These are phyloP conservation scores for Nyctereutes procyonoides DNA, from an alignment of 2,113 vertebrate species.

Conservation along the genomic window DNA sequence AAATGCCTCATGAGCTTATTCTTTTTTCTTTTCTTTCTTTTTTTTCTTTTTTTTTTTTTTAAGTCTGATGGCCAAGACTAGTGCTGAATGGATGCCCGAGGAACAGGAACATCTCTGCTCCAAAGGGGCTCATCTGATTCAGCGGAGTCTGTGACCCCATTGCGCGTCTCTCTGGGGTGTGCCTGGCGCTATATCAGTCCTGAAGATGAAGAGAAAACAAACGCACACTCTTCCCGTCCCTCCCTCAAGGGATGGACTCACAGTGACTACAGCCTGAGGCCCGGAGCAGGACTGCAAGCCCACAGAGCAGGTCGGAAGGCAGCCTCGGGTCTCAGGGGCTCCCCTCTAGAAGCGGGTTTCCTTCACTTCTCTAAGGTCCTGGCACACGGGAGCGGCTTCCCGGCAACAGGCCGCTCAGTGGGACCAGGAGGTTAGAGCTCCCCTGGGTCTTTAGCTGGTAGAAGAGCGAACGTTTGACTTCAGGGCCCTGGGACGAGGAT, in stretches of 20 bases:
- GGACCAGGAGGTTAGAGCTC: neutral
- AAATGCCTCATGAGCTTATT: constrained; percentile 27
- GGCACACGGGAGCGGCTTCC: neutral
- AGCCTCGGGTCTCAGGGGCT: neutral
- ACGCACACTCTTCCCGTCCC: constrained; percentile 10
- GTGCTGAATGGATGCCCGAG: neutral
- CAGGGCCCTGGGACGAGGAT: neutral
- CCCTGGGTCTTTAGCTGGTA: neutral
- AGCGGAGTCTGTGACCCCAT: neutral
- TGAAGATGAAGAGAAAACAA: constrained; percentile 68
- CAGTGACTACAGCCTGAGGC: constrained; percentile 75
- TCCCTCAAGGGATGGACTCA: constrained; percentile 63
- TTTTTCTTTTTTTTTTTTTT: no score
- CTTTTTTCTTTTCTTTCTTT: neutral
- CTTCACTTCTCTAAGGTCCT: neutral
- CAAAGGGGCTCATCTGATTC: neutral
- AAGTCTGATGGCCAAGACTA: constrained; percentile 5
- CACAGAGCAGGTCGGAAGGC: neutral
- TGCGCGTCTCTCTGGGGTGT: neutral
- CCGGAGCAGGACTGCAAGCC: neutral
- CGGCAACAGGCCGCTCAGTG: neutral
- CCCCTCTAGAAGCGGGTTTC: neutral
- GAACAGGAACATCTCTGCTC: neutral
- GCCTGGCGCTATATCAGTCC: constrained; percentile 46
- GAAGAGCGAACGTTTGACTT: neutral